phyloP scores from a whole-genome alignment of 2,888 invertebrate species.

The Dicranocentrus wangi region DNA sequence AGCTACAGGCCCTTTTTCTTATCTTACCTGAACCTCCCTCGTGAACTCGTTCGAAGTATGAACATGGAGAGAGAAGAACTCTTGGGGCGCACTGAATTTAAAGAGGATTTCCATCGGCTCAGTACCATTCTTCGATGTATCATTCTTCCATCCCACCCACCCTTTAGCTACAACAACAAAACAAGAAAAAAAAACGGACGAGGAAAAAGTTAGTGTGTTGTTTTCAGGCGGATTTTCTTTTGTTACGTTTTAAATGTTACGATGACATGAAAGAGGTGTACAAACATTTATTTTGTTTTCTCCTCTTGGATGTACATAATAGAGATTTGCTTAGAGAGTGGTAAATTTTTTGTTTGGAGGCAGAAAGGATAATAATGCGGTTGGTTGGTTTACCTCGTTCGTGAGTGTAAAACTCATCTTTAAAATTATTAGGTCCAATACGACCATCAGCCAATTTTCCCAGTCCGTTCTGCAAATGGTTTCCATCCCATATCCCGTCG shows the following conservation, averaged over 20 bases:
- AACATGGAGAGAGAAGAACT: slow-evolving; percentile 87
- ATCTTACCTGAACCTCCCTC: slow-evolving; percentile 87
- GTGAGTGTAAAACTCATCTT: slow-evolving; percentile 79
- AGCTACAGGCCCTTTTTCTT: slow-evolving; percentile 14
- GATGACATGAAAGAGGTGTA: slow-evolving; percentile 9
- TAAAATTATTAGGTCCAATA: slow-evolving; percentile 84
- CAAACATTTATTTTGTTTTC: background rate
- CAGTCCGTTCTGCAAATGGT: slow-evolving; percentile 84
- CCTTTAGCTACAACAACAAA: slow-evolving; percentile 79
- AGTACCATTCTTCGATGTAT: slow-evolving; percentile 78
- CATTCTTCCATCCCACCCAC: slow-evolving; percentile 94
- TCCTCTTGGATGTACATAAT: too few relatives aligned
- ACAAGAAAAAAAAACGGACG: background rate
- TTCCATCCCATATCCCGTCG: slow-evolving; percentile 87
- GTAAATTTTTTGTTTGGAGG: too few relatives aligned
- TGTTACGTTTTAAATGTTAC: too few relatives aligned
- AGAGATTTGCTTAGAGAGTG: too few relatives aligned
- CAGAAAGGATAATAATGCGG: too few relatives aligned
- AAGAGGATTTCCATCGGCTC: slow-evolving; percentile 82
- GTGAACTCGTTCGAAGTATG: slow-evolving; percentile 90
- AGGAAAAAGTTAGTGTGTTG: background rate
- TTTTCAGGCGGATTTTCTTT: background rate
- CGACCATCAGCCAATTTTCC: slow-evolving; percentile 90
- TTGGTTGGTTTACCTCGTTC: slow-evolving; percentile 75
- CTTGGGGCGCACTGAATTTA: slow-evolving; percentile 90